Conservation (phyloP, 1,140 invertebrate genomes). For the Conopomorpha cramerella region DNA sequence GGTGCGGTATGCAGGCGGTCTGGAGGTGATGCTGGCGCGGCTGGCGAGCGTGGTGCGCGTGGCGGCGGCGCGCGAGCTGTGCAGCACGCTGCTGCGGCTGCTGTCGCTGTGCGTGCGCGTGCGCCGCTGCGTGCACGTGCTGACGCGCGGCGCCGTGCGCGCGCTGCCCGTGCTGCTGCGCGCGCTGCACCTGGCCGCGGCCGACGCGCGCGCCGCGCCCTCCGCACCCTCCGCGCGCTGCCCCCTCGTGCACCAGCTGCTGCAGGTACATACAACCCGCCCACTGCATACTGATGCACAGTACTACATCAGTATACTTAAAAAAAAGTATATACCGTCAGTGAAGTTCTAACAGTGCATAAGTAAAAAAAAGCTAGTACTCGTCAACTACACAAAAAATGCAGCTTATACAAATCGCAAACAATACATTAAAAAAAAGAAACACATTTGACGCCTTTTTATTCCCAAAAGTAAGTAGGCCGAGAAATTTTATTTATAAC, state of each 20-base stretch:
- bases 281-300: too few species aligned
- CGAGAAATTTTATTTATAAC: background rate
- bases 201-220: conserved; percentile 41
- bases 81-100: conserved; percentile 43
- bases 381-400: too few species aligned
- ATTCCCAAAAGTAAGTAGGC: background rate
- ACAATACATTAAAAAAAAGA: too few species aligned
- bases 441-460: too few species aligned
- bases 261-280: too few species aligned
- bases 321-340: too few species aligned
- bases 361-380: too few species aligned
- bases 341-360: too few species aligned
- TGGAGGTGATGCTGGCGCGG: conserved; percentile 78
- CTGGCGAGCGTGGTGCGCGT: conserved; percentile 64
- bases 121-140: conserved; percentile 49
- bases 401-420: too few species aligned
- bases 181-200: conserved; percentile 47
- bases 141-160: conserved; percentile 40
- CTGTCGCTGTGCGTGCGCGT: conserved; percentile 50
- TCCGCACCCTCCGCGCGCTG: too few species aligned
- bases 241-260: conserved; percentile 42
- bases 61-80: conserved; percentile 45
- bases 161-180: conserved; percentile 51
- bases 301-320: too few species aligned
- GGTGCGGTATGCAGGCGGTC: conserved; percentile 68